Evolutionary conservation across 2,797 vertebrate genomes (phyloP).

Genomic region (Lepilemur septentrionalis): DNA sequence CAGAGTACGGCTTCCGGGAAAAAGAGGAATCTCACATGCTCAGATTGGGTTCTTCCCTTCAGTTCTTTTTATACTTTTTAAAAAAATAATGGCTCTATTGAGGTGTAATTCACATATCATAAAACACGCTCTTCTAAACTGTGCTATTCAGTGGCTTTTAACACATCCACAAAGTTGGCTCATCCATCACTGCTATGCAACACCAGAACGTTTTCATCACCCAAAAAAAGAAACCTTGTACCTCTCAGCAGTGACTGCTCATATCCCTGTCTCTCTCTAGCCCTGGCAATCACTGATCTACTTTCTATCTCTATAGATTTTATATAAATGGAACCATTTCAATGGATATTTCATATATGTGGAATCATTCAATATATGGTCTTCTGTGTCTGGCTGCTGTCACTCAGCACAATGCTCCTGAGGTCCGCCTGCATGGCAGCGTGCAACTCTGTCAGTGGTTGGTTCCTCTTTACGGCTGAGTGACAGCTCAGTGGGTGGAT

Average conservation of each 20-base stretch:
- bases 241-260: neutral
- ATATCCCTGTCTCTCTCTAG: too few relatives aligned
- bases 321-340: neutral
- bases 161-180: neutral
- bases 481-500: neutral
- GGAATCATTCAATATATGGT: neutral
- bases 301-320: neutral
- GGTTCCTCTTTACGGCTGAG: neutral
- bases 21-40: neutral
- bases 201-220: neutral
- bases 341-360: neutral
- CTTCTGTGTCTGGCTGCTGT: neutral
- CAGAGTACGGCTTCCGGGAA: fast-evolving
- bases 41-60: neutral
- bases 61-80: neutral
- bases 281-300: neutral
- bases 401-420: neutral
- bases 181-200: neutral
- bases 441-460: neutral
- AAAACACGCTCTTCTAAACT: neutral
- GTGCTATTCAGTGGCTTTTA: neutral
- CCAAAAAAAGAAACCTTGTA: neutral
- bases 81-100: neutral
- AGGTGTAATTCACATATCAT: neutral
- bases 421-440: too few relatives aligned